A percentile compares a stretch with the other conserved stretches of the same genome.
phyloP scores from a whole-genome alignment of 1,140 invertebrate species.

The Muscidifurax raptorellus region DNA sequence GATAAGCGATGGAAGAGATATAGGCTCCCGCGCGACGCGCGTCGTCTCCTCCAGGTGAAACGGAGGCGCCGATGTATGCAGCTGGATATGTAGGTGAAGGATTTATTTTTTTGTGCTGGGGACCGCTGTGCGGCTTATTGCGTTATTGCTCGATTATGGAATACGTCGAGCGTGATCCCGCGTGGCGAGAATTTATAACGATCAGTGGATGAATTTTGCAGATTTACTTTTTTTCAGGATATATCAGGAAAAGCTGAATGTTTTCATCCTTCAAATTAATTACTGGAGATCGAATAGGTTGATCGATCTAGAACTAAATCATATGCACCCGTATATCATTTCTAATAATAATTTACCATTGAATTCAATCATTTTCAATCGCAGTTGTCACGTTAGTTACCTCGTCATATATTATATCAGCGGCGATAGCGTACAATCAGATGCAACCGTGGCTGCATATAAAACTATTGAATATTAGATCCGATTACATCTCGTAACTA shows the following conservation, averaged over 20 bases:
- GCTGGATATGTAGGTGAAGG: slow-evolving; percentile 19
- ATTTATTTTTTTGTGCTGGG: slow-evolving; percentile 13
- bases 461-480: neutral
- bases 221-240: neutral
- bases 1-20: slow-evolving; percentile 47
- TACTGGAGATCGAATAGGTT: too few species aligned
- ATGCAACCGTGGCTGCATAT: neutral
- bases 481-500: neutral
- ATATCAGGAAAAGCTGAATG: too few species aligned
- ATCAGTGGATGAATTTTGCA: neutral
- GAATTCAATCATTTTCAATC: neutral
- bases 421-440: neutral
- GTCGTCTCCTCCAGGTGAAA: slow-evolving; percentile 4
- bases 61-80: slow-evolving; percentile 8
- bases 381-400: neutral
- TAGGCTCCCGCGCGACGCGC: slow-evolving; percentile 23
- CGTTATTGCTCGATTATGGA: neutral
- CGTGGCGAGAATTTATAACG: too few species aligned
- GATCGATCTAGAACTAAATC: too few species aligned
- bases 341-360: neutral
- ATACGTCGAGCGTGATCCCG: neutral
- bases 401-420: neutral
- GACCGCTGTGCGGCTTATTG: neutral
- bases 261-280: too few species aligned
- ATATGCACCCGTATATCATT: too few species aligned